Base-by-base conservation (phyloP, 2,888 invertebrate species). In the Drosophila sordidula region DNA sequence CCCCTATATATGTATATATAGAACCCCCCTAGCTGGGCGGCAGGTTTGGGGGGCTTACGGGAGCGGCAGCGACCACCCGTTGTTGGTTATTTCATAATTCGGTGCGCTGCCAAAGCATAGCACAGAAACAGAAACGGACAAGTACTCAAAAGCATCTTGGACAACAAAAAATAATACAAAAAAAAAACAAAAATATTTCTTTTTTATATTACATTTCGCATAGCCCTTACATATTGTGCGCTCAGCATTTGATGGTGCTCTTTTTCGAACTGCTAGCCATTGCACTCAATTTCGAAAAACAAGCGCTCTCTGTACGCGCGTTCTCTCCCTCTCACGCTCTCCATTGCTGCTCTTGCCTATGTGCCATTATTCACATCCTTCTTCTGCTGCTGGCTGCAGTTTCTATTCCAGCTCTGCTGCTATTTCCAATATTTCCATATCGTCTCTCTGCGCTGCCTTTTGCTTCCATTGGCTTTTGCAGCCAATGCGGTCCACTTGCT, bases 401-500 rank as follows among this genome's bases (percentile, higher is more conserved):
- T 87, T 77, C 56, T 67, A 57, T 83, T 71, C 80, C 78, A 78
- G 74, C 47, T 56, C 50, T 44, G 63, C 36, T 78, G 59, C 52
- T 67, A 72, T 44, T 85, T 82, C 80, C 78, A 82, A 38, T 26
- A 34, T 11, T 76, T 73, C 75, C 77, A 77, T 58, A 45, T 56
- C 25, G 45, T 32, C 55, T 61, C 75, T 56, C 50, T 50, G 34
- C 61, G 41, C 59, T 45, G 41, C 6, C 34, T 36, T 41, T 51
- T 62, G 59, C 32, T 82, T 81, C 85, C 82, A 63, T 51, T 76
- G 65, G 78, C 74, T 73, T 74, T 58, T 62, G 57, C 58, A 66
- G 54, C 73, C 32, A 69, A 34, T 72, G 86, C 73, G 78, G 86
- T 78, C 83, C 86, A 86, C 82, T 82, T 84, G 82, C 84, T 83